Conservation (phyloP, 2,113 vertebrate species). For the Menura novaehollandiae region DNA sequence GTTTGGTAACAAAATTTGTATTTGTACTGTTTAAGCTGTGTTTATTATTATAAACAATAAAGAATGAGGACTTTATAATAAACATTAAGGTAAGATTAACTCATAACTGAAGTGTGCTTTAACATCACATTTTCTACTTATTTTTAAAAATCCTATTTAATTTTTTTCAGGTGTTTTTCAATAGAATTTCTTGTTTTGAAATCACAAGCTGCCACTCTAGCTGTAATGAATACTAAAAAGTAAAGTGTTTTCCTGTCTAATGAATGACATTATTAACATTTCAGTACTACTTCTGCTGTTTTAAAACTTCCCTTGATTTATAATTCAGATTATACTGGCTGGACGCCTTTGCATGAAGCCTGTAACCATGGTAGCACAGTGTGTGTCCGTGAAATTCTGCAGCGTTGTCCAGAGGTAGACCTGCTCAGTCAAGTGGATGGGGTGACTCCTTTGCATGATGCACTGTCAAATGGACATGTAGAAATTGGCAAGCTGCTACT, state of each 20-base stretch:
- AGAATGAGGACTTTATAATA: background rate
- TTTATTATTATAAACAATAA: background rate
- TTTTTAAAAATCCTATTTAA: background rate
- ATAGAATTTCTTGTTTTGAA: background rate
- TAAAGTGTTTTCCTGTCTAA: background rate
- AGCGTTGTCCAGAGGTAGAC: conserved; percentile 82
- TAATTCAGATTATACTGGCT: conserved; percentile 91
- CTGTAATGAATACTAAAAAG: background rate
- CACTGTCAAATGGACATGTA: conserved; percentile 85
- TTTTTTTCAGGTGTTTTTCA: background rate
- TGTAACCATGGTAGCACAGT: conserved; percentile 93
- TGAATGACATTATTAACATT: conserved; percentile 13
- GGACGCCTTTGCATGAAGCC: conserved; percentile 96
- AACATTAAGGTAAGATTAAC: background rate
- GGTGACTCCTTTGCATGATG: conserved; percentile 92
- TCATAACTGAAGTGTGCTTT: background rate
- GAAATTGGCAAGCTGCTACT: conserved; percentile 91
- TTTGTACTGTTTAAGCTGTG: background rate
- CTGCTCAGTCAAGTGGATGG: conserved; percentile 88
- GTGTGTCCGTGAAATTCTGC: conserved; percentile 89
- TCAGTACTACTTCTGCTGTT: conserved; percentile 59
- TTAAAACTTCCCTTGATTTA: conserved; percentile 80
- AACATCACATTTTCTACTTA: background rate
- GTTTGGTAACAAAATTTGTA: background rate
- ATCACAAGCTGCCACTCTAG: background rate